Base-by-base conservation (phyloP, 1,140 invertebrate genomes). In the Brachionus angularis region DNA sequence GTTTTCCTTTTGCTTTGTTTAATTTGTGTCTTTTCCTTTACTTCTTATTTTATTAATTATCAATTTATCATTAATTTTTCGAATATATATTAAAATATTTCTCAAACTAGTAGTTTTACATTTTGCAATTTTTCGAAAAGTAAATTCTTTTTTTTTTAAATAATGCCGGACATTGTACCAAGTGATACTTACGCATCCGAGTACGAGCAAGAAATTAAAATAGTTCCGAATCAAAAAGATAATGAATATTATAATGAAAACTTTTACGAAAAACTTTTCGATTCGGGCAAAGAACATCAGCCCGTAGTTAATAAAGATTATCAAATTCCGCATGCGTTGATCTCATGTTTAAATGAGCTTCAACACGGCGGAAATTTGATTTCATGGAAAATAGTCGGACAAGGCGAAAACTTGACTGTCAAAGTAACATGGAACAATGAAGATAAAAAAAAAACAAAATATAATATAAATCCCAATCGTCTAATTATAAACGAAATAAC, bases 361-460 rank as follows among this genome's bases (percentile, higher is more conserved):
- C 18, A 62, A 16, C 12, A 42, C 27, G 44, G 12, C 7, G 58
- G 58, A n/a, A 27, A 27, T 42, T 29, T 62, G 7, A 42, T 36
- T 4, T 62, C 58, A 16, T 62, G 58, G 58, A 29, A 62, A 42
- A 29, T 62, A n/a, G 16, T 21, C 14, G 58, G 58, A 14, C 34
- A 18, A n/a, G 58, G 58, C 14, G 58, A 62, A 27, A 42, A 18
- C 1, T 18, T 62, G 10, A 31, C 58, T 29, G 58, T 62, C 27
- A 36, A 36, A 23, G 33, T 62, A 12, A 39, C 34, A 14, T 62
- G 58, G 58, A 33, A 58, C 23, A 33, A 58, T 58, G 53, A 58
- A 8, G 39, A 42, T 14, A 42, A 42, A n/a, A 42, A 42, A 42
- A 42, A 42, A 14, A 14, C 39, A 5, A 42, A 42, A 3, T 42